Evolutionary conservation across 1,140 invertebrate genomes (phyloP).

Genomic region (Hydropsyche tenuis): DNA sequence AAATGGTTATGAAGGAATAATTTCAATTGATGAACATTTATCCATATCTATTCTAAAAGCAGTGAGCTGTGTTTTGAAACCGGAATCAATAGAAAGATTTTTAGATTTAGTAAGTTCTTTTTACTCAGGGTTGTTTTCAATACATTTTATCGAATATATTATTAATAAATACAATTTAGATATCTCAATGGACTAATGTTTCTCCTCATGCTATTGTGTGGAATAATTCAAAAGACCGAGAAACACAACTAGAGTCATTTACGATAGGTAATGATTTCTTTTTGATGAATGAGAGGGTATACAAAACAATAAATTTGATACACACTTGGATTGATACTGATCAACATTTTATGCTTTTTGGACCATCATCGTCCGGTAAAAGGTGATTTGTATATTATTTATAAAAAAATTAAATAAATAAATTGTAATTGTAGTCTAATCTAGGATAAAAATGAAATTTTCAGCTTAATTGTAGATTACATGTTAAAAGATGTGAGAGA

Average conservation of each 20-base stretch:
- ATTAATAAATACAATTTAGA: conserved; percentile 19
- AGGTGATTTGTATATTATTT: conserved; percentile 37
- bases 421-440: no score
- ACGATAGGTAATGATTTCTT: conserved; percentile 28
- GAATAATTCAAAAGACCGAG: conserved; percentile 28
- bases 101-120: conserved; percentile 53
- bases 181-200: conserved; percentile 46
- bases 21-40: conserved; percentile 55
- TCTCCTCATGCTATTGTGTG: conserved; percentile 46
- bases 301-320: conserved; percentile 15
- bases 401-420: neutral
- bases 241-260: conserved; percentile 28
- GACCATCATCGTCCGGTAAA: conserved; percentile 46
- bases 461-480: conserved; percentile 61
- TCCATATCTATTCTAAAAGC: conserved; percentile 54
- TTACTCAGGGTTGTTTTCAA: neutral
- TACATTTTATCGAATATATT: neutral
- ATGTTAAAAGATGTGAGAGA: conserved; percentile 55
- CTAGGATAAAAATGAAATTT: conserved; percentile 48
- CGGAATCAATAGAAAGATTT: conserved; percentile 53
- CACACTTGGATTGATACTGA: conserved; percentile 40
- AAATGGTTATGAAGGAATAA: conserved; percentile 39
- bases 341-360: conserved; percentile 47
- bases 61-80: conserved; percentile 53
- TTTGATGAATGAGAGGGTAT: conserved; percentile 40